phyloP scores from a whole-genome alignment of 2,797 vertebrate species.

The Eleutherodactylus coqui region DNA sequence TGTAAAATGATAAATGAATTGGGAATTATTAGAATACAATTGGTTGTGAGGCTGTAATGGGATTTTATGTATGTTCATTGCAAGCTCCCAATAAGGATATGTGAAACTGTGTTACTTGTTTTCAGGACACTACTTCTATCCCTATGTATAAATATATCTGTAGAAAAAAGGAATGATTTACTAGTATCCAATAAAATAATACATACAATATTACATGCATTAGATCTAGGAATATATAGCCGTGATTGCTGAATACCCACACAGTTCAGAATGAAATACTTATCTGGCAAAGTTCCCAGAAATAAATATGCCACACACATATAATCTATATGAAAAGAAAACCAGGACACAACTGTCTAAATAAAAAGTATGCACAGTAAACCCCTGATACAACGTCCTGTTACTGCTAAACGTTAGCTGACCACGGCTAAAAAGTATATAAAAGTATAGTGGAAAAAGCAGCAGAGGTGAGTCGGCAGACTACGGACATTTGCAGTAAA shows the following conservation, averaged over 20 bases:
- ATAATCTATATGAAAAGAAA: conserved; percentile 27
- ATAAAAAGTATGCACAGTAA: background rate
- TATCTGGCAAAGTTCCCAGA: conserved; percentile 13
- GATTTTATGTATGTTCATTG: background rate
- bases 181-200: background rate
- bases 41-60: background rate
- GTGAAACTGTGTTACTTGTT: background rate
- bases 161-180: background rate
- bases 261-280: conserved; percentile 1
- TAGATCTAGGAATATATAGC: background rate
- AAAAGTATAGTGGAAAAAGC: background rate
- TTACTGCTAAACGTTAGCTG: background rate
- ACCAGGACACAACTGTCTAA: conserved; percentile 18
- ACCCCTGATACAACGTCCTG: too few relatives aligned
- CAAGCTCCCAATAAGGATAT: too few relatives aligned
- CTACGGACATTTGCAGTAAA: background rate
- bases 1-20: background rate
- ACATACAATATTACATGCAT: background rate
- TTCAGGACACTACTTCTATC: too few relatives aligned
- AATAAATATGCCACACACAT: conserved; percentile 29
- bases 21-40: background rate
- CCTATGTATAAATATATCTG: background rate
- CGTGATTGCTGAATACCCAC: background rate
- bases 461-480: background rate
- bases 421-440: background rate